Evolutionary conservation across 1,140 invertebrate species (phyloP).

Genomic region (Metaphire vulgaris): DNA sequence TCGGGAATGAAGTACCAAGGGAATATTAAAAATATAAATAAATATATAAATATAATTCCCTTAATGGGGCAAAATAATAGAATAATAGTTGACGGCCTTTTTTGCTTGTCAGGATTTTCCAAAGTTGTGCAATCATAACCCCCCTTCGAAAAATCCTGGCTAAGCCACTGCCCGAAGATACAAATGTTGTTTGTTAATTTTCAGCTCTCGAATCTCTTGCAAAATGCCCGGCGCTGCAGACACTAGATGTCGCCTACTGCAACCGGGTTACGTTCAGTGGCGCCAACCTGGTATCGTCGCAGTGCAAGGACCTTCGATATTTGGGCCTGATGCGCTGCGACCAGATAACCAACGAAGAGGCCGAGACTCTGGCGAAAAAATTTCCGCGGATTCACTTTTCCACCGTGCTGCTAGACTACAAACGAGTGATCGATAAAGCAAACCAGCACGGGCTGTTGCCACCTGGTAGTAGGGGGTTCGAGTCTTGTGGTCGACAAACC

Average conservation of each 20-base stretch:
- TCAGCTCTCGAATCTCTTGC: neutral
- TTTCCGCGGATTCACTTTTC: neutral
- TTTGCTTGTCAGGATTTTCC: too few relatives aligned
- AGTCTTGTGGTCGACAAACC: too few relatives aligned
- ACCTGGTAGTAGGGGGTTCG: neutral
- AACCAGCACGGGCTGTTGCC: neutral
- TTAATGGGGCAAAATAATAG: too few relatives aligned
- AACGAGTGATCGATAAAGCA: neutral
- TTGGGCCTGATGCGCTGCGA: neutral
- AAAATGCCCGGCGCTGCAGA: neutral
- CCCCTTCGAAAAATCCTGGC: too few relatives aligned
- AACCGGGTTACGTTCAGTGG: neutral
- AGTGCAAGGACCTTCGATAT: neutral
- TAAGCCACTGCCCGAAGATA: too few relatives aligned
- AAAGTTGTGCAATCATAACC: too few relatives aligned
- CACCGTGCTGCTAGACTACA: neutral
- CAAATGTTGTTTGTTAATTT: too few relatives aligned
- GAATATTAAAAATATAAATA: too few relatives aligned
- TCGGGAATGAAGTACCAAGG: too few relatives aligned
- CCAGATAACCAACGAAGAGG: neutral
- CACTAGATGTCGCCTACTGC: neutral
- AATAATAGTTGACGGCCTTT: too few relatives aligned
- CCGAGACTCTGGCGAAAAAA: neutral
- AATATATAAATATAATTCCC: too few relatives aligned
- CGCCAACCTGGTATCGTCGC: neutral